Evolutionary conservation across 2,888 invertebrate species (phyloP), one percentile per base, ranked within the genome.

Genomic region (Glyphotaelius pellucidus): DNA sequence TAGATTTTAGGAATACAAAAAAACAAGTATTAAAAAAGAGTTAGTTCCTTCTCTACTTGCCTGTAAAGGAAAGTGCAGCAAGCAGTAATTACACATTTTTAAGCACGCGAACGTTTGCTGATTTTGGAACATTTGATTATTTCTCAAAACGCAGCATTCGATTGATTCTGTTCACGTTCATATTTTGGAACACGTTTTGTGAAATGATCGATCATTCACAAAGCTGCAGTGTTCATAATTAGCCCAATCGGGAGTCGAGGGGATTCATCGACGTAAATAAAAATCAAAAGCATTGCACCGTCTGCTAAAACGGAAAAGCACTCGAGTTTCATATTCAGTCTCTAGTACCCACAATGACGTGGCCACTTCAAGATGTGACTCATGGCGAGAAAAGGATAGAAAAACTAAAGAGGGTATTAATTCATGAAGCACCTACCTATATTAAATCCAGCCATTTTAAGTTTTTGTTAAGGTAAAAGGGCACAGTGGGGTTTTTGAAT

Each of bases 231-330:
- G 38, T 83, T 7, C 19, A 14, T 83, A 83, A 83, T 83, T 83
- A 83, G 5, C 81, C 15, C 81, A 32, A 81, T 32, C 31, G 81
- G 15, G 19, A 32, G 31, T n/a, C 31, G 67, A 31, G 81, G 14
- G 30, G 15, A 47, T 30, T 90, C 90, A 81, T 81, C 15, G 81
- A 47, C 47, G 81, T 47, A 90, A 90, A 90, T 90, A 47, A 42
- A 80, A 90, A 47, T 42, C 31, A 15, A 42, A 80, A 80, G 35
- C 32, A 89, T 90, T 67, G 89, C 85, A 85, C 42, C 38, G 90
- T 89, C 89, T 67, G 91, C 91, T 85, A 67, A 91, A 91, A 85
- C 47, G 30, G 91, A 86, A 83, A 84, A 85, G 42, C 86, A 91
- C 91, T 91, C 80, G 90, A 91, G 85, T 80, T 91, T 79, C 83